These are phyloP conservation scores for Hydrophis major DNA, from an alignment of 2,797 vertebrate species.

Conservation along the genomic window DNA sequence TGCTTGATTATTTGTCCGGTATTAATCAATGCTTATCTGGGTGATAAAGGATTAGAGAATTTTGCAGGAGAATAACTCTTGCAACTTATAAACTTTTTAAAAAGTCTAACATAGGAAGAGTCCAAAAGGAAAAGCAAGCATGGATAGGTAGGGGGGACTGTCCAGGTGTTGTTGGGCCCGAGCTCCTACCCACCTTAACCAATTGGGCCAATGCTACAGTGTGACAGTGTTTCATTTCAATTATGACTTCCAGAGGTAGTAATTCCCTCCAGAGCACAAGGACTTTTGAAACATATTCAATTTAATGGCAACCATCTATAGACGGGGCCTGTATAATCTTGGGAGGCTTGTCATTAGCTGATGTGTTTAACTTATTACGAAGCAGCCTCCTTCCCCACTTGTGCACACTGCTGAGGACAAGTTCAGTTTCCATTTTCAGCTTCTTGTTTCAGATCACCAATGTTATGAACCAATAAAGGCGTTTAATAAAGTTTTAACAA, in stretches of 20 bases:
- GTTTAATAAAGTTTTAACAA: no score
- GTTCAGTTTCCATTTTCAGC: conserved; percentile 3
- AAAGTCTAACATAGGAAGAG: neutral
- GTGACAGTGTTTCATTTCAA: neutral
- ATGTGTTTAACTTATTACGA: no score
- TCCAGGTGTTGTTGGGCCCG: neutral
- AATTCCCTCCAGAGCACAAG: neutral
- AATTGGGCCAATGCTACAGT: neutral
- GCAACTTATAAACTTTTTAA: neutral
- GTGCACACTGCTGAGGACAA: neutral
- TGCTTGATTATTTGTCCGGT: neutral
- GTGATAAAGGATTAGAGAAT: neutral
- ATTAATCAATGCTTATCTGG: neutral
- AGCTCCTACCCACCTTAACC: neutral
- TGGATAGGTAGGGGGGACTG: neutral
- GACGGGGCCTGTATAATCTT: no score
- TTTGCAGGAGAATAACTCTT: neutral
- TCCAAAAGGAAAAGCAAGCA: neutral
- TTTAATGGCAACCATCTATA: neutral
- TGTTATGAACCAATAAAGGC: no score
- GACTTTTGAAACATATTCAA: neutral
- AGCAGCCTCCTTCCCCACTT: neutral
- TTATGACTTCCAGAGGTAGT: neutral
- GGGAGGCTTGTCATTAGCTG: neutral
- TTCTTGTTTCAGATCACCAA: neutral